Evolutionary conservation across 2,113 vertebrate species (phyloP).

Genomic region (Strix uralensis): DNA sequence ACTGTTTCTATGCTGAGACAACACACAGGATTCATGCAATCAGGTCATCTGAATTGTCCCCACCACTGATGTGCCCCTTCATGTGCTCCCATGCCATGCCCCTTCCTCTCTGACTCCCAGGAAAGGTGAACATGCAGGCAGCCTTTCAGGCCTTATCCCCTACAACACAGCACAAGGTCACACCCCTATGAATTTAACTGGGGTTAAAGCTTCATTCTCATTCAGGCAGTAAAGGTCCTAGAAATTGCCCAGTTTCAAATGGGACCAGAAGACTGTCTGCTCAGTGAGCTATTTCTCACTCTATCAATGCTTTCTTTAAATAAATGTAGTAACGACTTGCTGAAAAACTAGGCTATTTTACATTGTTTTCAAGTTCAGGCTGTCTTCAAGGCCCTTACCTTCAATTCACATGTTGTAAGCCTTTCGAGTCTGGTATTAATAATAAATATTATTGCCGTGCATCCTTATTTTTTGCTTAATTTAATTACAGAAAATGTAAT

Average conservation of each 20-base stretch:
- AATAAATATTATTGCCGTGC: constrained; percentile 84
- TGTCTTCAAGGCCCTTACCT: constrained; percentile 69
- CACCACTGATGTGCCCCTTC: background rate
- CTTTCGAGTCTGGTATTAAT: constrained; percentile 83
- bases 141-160: background rate
- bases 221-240: background rate
- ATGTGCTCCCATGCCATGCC: background rate
- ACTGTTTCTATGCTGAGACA: background rate
- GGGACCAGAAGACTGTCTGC: background rate
- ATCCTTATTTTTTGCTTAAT: constrained; percentile 83
- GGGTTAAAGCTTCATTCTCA: background rate
- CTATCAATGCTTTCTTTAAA: constrained; percentile 36
- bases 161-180: background rate
- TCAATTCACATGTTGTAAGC: constrained; percentile 70
- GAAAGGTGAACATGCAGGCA: background rate
- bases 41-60: too few relatives aligned
- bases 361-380: constrained; percentile 65
- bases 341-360: constrained; percentile 52
- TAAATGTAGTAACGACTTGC: background rate
- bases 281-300: constrained; percentile 41
- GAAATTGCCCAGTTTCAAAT: background rate
- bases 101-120: background rate
- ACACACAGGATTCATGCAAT: background rate
- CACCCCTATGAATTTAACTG: background rate
- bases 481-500: constrained; percentile 86